A percentile compares a stretch with the other conserved stretches of the same genome.
These are phyloP conservation scores for Ectropis crepuscularia DNA, from an alignment of 2,888 invertebrate genomes.

Conservation along the genomic window DNA sequence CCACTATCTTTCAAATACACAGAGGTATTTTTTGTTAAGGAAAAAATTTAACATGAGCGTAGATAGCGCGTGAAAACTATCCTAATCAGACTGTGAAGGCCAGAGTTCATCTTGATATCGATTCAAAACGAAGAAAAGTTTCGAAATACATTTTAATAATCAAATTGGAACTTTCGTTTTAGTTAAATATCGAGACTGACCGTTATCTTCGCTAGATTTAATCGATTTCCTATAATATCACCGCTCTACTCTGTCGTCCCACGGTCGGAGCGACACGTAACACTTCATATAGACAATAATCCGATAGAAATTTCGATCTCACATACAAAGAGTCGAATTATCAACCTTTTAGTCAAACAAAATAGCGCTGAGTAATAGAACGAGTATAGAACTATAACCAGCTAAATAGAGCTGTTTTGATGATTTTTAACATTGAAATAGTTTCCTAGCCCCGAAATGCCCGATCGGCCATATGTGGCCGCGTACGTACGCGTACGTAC, in stretches of 20 bases:
- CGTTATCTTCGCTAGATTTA: slow-evolving; percentile 7
- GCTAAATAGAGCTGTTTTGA: no score
- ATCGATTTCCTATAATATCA: slow-evolving; percentile 8
- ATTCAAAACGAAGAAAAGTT: slow-evolving; percentile 19
- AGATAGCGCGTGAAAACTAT: neutral
- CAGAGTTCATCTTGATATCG: slow-evolving; percentile 10
- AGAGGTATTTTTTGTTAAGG: no score
- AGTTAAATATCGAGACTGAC: neutral
- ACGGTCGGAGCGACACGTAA: slow-evolving; percentile 9
- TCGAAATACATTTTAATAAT: slow-evolving; percentile 19
- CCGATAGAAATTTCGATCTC: no score
- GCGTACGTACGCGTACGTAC: no score
- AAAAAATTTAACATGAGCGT: no score
- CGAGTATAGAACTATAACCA: no score
- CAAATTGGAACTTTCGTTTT: slow-evolving; percentile 3
- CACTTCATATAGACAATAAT: slow-evolving; percentile 21
- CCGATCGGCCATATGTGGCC: no score
- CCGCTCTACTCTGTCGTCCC: neutral
- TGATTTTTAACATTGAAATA: no score
- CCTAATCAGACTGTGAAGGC: neutral
- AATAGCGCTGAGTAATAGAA: no score
- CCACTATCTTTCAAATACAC: no score
- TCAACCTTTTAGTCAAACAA: neutral
- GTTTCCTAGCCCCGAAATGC: no score
- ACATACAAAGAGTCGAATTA: neutral